Base-by-base conservation (phyloP, 2,113 vertebrate genomes). In the Typhlomys cinereus region DNA sequence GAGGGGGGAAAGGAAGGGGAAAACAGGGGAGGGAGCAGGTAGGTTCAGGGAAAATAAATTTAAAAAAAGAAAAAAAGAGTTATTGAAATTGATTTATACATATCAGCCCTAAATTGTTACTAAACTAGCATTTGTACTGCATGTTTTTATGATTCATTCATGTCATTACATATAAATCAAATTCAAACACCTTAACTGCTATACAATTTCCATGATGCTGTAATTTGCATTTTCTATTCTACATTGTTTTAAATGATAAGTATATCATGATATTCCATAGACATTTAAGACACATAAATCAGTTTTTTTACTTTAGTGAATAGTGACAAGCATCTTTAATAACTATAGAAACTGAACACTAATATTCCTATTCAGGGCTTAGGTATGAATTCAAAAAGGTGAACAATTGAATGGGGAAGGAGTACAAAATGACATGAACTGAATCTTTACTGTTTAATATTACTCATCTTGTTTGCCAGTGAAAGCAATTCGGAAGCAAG, bases 261-360 rank as follows among this genome's bases (percentile, higher is more conserved):
- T 94, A 91, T 94, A 92, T 91, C 76, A 86, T 89, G 52, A 75
- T 87, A 80, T 91, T 91, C 46, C 57, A 20, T 76, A 84, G 85
- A 93, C 66, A 71, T 94, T 95, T 88, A 91, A 93, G 84, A 57
- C 59, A 89, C 25, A 70, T 84, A 75, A 75, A 86, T 89, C 59
- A 71, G 66, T 91, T 84, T 95, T n/a, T 84, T 67, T 80, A 70
- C 81, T 87, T 89, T 76, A 62, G 66, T 87, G 15, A 93, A 91
- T 61, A 41, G 70, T 76, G 46, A 76, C n/a, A 94, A 95, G 87
- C 71, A 74, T 89, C 36, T 87, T 94, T 78, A 39, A 85, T 96
- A 93, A 75, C 67, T 88, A 95, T 90, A 84, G 90, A 94, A 91
- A 93, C 81, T 80, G 73, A 87, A 59, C 20, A 93, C 46, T 13